A percentile compares a stretch with the other conserved stretches of the same genome.
Conservation (phyloP, 2,797 vertebrate genomes). For the Anguilla obscura region DNA sequence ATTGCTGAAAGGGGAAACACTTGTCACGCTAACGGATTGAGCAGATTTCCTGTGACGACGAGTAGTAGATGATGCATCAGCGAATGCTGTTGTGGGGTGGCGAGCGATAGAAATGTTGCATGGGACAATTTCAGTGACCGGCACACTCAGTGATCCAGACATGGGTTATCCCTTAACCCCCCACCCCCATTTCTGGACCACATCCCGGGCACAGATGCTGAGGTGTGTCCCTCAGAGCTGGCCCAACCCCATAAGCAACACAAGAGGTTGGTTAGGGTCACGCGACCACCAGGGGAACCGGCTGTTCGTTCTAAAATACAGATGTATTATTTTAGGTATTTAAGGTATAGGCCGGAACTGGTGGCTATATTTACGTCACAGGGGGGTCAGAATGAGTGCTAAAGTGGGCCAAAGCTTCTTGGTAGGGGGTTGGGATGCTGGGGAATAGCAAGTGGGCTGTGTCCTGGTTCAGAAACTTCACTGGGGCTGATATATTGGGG, state of each 20-base stretch:
- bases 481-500: not conserved
- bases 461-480: not conserved
- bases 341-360: not conserved
- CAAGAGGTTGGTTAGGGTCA: not conserved
- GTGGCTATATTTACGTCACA: not conserved
- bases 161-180: not conserved
- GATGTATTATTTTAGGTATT: too few relatives aligned
- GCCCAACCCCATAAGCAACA: not conserved
- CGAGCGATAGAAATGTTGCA: not conserved
- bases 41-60: not conserved
- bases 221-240: not conserved
- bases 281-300: not conserved
- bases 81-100: not conserved
- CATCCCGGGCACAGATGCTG: not conserved
- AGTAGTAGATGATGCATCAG: not conserved
- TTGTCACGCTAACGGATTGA: not conserved
- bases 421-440: not conserved
- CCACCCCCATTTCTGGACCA: not conserved
- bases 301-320: not conserved
- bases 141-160: not conserved
- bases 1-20: not conserved
- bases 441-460: constrained; percentile 5
- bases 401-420: not conserved
- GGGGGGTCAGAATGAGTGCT: not conserved
- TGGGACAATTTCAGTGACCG: not conserved